Percentiles rank a stretch among this genome's conserved stretches.
Evolutionary conservation across 2,797 vertebrate species (phyloP).

Genomic region (Bryconaethiops microstoma): DNA sequence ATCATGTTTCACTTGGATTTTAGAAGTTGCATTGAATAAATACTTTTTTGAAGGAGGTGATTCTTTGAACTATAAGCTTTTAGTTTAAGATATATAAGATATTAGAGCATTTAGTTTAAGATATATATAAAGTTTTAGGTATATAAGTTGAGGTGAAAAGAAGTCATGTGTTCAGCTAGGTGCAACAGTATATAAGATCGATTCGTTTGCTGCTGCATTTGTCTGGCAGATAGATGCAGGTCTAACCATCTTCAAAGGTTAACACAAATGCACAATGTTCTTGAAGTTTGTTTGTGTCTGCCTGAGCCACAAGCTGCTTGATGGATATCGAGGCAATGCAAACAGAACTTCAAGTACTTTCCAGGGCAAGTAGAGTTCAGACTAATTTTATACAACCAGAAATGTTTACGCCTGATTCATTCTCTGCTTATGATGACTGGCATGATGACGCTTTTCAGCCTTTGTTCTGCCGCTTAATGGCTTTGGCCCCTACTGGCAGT

Average conservation of each 20-base stretch:
- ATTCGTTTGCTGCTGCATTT: neutral
- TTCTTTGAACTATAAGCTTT: too few relatives aligned
- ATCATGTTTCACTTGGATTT: too few relatives aligned
- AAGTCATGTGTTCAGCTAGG: neutral
- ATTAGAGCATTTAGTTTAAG: too few relatives aligned
- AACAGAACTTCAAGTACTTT: slow-evolving; percentile 50
- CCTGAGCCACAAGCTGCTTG: slow-evolving; percentile 43
- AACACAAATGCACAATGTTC: slow-evolving; percentile 48
- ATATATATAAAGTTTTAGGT: neutral
- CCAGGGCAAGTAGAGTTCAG: slow-evolving; percentile 2
- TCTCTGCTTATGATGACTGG: neutral
- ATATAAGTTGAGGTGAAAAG: neutral
- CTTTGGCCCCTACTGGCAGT: slow-evolving; percentile 2
- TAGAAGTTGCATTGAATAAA: too few relatives aligned
- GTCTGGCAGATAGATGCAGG: neutral
- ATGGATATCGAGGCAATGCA: slow-evolving; percentile 42
- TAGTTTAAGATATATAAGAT: neutral
- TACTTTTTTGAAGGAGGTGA: too few relatives aligned
- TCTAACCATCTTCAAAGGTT: slow-evolving; percentile 52
- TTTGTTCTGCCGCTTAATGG: slow-evolving; percentile 17
- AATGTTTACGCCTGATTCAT: slow-evolving; percentile 31
- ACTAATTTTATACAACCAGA: slow-evolving; percentile 11
- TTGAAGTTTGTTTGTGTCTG: slow-evolving; percentile 32
- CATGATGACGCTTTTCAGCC: neutral
- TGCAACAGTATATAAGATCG: neutral